Evolutionary conservation across 2,888 invertebrate species (phyloP).

Genomic region (Adelognathus sp.): DNA sequence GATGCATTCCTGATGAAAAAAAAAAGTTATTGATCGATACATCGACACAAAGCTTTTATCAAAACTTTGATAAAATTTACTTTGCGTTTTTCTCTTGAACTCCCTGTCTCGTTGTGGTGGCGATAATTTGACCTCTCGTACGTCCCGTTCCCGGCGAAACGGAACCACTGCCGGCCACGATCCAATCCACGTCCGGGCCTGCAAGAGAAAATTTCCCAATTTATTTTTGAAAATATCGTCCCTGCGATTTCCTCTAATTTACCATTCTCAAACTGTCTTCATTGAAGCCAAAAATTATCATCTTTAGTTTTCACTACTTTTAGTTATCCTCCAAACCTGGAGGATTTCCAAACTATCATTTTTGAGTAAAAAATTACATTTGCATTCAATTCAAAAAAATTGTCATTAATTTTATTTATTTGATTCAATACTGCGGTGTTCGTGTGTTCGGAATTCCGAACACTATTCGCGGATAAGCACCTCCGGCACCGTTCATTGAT

Average conservation of each 20-base stretch:
- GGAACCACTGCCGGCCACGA: conserved; percentile 85
- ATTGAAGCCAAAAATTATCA: too few species aligned
- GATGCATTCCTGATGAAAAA: conserved; percentile 58
- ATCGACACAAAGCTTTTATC: background rate
- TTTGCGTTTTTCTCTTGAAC: conserved; percentile 65
- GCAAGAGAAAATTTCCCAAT: conserved; percentile 11
- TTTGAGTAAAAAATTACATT: too few species aligned
- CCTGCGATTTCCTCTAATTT: background rate
- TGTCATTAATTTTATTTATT: too few species aligned
- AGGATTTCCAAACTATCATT: too few species aligned
- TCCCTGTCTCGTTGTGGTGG: conserved; percentile 62
- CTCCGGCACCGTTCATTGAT: too few species aligned
- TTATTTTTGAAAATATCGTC: background rate
- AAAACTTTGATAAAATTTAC: conserved; percentile 52
- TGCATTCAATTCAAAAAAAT: too few species aligned
- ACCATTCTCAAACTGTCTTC: too few species aligned
- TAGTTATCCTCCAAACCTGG: too few species aligned
- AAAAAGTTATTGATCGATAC: background rate
- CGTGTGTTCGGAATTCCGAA: too few species aligned
- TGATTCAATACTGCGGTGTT: too few species aligned
- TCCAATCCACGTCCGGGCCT: conserved; percentile 90
- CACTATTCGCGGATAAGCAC: too few species aligned
- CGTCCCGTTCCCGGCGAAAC: conserved; percentile 83
- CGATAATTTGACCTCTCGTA: conserved; percentile 74
- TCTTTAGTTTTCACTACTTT: too few species aligned